phyloP scores from a whole-genome alignment of 2,113 vertebrate species.

The Brienomyrus brachyistius region DNA sequence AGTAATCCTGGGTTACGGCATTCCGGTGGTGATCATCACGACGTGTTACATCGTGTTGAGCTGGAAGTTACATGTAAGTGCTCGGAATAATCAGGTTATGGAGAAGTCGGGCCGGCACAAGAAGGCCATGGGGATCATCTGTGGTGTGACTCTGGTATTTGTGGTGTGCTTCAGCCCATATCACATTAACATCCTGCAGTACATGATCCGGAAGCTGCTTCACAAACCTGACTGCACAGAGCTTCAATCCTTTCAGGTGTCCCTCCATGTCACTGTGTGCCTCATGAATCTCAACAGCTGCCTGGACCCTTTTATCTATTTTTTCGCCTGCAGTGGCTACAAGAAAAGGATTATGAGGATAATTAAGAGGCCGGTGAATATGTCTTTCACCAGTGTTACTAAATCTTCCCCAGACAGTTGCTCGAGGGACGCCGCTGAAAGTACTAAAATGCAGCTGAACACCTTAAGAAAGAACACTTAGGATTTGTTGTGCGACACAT shows the following conservation, averaged over 20 bases:
- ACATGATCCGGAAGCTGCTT: constrained; percentile 83
- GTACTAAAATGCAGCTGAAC: constrained; percentile 52
- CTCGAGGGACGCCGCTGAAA: constrained; percentile 58
- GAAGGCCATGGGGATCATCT: constrained; percentile 85
- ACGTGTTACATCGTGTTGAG: constrained; percentile 81
- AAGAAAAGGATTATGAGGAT: constrained; percentile 81
- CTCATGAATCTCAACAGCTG: constrained; percentile 95
- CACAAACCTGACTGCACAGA: constrained; percentile 57
- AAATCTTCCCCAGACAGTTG: constrained; percentile 77
- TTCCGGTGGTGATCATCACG: constrained; percentile 77
- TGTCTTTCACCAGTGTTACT: constrained; percentile 79
- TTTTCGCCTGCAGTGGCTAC: constrained; percentile 95
- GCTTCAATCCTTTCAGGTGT: constrained; percentile 77
- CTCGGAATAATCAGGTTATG: constrained; percentile 76
- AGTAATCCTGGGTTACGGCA: constrained; percentile 73
- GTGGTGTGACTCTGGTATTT: constrained; percentile 84
- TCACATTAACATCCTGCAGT: constrained; percentile 80
- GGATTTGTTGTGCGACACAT: constrained; percentile 28
- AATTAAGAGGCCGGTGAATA: constrained; percentile 71
- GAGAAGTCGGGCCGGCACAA: constrained; percentile 83
- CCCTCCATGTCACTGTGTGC: constrained; percentile 83
- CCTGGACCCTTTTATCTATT: constrained; percentile 93
- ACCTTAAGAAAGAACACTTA: constrained; percentile 19
- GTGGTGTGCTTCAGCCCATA: constrained; percentile 88
- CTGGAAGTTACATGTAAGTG: constrained; percentile 71